Evolutionary conservation across 2,113 vertebrate species (phyloP).

Genomic region (Cottus gobio): DNA sequence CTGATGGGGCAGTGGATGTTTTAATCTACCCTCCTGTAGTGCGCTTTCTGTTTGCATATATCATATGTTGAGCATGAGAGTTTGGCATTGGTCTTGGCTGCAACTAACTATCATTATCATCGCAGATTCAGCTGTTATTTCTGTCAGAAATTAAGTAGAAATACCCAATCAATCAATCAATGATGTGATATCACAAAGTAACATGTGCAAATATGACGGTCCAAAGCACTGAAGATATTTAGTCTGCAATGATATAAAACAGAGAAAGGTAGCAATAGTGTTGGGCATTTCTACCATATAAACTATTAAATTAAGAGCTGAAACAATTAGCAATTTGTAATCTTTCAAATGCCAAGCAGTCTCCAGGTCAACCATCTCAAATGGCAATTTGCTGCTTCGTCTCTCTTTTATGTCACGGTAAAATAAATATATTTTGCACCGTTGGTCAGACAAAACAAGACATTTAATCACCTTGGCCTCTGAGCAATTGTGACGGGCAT

Average conservation of each 20-base stretch:
- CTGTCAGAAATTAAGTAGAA: conserved; percentile 13
- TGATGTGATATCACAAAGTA: neutral
- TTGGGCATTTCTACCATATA: neutral
- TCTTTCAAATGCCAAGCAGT: neutral
- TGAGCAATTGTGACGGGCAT: neutral
- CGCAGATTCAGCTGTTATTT: neutral
- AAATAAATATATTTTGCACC: neutral
- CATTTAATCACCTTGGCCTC: neutral
- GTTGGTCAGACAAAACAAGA: neutral
- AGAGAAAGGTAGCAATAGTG: neutral
- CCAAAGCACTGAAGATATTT: neutral
- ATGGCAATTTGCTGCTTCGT: neutral
- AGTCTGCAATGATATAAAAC: neutral
- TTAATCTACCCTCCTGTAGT: neutral
- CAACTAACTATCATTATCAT: conserved; percentile 11
- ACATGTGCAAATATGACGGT: neutral
- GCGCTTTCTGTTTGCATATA: neutral
- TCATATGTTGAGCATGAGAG: neutral
- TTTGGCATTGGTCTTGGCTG: conserved; percentile 8
- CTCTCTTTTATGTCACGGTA: neutral
- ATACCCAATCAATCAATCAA: neutral
- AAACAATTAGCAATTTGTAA: neutral
- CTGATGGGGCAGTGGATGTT: conserved; percentile 17
- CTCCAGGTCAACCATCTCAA: neutral
- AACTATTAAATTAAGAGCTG: neutral